Base-by-base conservation (phyloP, 2,113 vertebrate genomes). In the Neomonachus schauinslandi region DNA sequence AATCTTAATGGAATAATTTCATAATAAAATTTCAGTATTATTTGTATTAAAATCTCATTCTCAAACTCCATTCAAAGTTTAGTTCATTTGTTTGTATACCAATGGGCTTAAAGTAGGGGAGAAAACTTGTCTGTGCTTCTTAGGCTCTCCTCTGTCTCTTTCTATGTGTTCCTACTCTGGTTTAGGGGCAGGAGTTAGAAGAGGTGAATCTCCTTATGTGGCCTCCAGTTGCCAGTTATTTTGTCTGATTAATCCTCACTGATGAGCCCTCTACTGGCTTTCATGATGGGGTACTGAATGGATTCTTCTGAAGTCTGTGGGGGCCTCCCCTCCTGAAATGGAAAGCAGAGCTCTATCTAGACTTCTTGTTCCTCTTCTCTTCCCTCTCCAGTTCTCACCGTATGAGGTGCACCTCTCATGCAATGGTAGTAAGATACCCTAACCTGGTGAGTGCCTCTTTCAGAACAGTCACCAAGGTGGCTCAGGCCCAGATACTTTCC, bases 261-360 rank as follows among this genome's bases (percentile, higher is more conserved):
- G n/a, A 71, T 51, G 28, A 61, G 4, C 3, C 8, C 9, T 69
- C 12, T 36, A 15, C 1, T 89, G 46, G 9, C 21, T 76, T 80
- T 53, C 8, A 6, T 61, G 11, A 77, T 42, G 49, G 16, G 12
- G 4, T 14, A 31, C 21, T n/a, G 31, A 42, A 5, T 0, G 36
- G 42, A 4, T n/a, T 59, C 5, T 83, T 42, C 42, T 42, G 9
- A 77, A 84, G 51, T 51, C 15, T 80, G 0, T 4, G 15, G 3
- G 1, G 9, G 3, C 12, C 6, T n/a, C 42, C 49, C 7, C 7
- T 24, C 53, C 9, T 39, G 5, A 18, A 36, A 65, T 0, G 14
- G 5, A 24, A 59, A 80, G 49, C 18, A 19, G 36, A 81, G 6
- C 28, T 57, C 3, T 39, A 36, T 42, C 28, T 39, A 51, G 33